These are phyloP conservation scores for Drosophila meridiana DNA, from an alignment of 2,888 invertebrate genomes.

Conservation along the genomic window DNA sequence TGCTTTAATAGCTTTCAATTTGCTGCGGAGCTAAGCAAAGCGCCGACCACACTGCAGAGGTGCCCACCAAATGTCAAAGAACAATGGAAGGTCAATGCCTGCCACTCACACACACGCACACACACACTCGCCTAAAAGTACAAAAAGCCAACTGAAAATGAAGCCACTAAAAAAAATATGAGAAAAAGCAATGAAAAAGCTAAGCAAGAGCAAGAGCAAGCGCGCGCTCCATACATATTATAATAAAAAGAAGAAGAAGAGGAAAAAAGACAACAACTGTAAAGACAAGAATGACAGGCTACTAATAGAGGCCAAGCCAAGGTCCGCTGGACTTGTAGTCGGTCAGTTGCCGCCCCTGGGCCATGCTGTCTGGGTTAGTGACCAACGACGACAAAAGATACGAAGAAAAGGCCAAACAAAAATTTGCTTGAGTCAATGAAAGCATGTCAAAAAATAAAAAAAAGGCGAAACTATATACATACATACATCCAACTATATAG, in stretches of 20 bases:
- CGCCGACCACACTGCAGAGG: conserved; percentile 31
- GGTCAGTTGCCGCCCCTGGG: conserved; percentile 44
- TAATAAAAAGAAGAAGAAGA: conserved; percentile 33
- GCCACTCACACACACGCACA: conserved; percentile 26
- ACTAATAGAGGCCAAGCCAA: conserved; percentile 61
- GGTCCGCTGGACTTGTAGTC: conserved; percentile 43
- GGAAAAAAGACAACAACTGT: conserved; percentile 16
- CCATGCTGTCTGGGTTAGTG: conserved; percentile 57
- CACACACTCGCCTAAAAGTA: conserved; percentile 9
- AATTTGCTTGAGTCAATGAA: conserved; percentile 52
- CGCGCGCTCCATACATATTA: conserved; percentile 29
- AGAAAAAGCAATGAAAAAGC: conserved; percentile 35
- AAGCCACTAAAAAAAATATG: conserved; percentile 26
- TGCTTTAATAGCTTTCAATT: conserved; percentile 44
- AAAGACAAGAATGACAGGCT: conserved; percentile 49
- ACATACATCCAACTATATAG: conserved; percentile 13
- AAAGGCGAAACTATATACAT: conserved; percentile 2
- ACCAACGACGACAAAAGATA: conserved; percentile 42
- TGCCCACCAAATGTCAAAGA: conserved; percentile 60
- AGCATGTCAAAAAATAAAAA: conserved; percentile 19
- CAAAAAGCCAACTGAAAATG: conserved; percentile 43
- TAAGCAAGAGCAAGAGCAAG: conserved; percentile 16
- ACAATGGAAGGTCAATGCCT: conserved; percentile 64
- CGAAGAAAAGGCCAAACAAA: conserved; percentile 33
- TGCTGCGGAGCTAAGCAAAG: conserved; percentile 9